phyloP scores from a whole-genome alignment of 1,140 invertebrate species.

The Atta texana region DNA sequence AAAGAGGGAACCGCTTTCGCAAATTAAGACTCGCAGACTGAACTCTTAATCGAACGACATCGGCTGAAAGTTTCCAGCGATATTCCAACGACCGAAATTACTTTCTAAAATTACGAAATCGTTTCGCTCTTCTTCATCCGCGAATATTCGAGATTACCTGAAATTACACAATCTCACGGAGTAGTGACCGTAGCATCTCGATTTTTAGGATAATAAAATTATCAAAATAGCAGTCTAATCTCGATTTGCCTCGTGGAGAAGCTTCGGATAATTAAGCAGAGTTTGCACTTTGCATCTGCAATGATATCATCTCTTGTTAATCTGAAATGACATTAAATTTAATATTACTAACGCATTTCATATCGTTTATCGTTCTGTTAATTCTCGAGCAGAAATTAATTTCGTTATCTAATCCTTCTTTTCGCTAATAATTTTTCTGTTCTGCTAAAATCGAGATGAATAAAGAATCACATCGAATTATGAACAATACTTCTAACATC shows the following conservation, averaged over 20 bases:
- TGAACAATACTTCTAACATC: slow-evolving; percentile 11
- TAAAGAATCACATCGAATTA: neutral
- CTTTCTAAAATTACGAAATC: neutral
- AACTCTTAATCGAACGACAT: neutral
- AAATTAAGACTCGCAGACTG: neutral
- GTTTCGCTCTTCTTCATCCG: neutral
- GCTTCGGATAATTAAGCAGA: slow-evolving; percentile 24
- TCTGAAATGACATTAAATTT: neutral
- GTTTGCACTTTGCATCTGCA: slow-evolving; percentile 3
- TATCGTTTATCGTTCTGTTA: too few species aligned
- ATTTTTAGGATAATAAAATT: slow-evolving; percentile 15
- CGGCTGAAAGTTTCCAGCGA: neutral
- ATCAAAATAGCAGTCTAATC: slow-evolving; percentile 27
- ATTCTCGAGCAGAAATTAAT: neutral
- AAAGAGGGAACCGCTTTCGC: neutral
- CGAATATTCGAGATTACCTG: neutral
- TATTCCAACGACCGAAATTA: neutral
- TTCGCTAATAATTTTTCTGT: neutral
- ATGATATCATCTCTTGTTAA: neutral
- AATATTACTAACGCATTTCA: neutral
- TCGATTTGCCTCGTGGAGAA: neutral
- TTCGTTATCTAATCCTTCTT: neutral
- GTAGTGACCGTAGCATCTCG: slow-evolving; percentile 8
- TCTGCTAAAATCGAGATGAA: neutral
- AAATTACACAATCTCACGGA: slow-evolving; percentile 4